Conservation (phyloP, 2,888 invertebrate species). For the Neria commutata region DNA sequence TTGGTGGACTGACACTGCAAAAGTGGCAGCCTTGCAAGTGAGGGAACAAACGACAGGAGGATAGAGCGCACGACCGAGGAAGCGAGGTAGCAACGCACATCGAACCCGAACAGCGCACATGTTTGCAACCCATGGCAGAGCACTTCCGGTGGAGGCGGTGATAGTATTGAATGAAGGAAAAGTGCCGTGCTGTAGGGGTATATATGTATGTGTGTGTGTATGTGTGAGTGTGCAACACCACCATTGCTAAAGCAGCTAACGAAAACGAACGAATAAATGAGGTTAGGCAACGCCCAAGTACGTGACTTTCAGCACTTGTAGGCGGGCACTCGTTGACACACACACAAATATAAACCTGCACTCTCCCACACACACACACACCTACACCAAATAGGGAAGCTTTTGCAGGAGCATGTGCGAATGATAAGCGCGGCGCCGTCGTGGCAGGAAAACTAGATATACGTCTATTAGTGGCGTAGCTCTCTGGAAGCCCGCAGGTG, state of each 20-base stretch:
- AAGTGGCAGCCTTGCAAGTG: too few relatives aligned
- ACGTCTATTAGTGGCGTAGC: too few relatives aligned
- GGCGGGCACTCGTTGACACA: slow-evolving; percentile 44
- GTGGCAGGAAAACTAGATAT: too few relatives aligned
- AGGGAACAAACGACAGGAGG: too few relatives aligned
- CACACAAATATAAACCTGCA: neutral
- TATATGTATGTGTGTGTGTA: slow-evolving; percentile 18
- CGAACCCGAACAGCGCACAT: slow-evolving; percentile 9
- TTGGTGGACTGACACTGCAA: too few relatives aligned
- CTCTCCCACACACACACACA: neutral
- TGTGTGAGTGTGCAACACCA: slow-evolving; percentile 9
- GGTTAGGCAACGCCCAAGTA: slow-evolving; percentile 53
- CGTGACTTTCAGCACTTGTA: slow-evolving; percentile 56
- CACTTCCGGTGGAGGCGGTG: slow-evolving; percentile 16
- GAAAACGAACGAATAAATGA: slow-evolving; percentile 20
- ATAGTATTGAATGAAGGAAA: neutral
- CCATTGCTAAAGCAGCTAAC: neutral
- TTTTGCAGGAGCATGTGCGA: too few relatives aligned
- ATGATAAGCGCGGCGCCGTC: too few relatives aligned
- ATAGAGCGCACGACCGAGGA: neutral
- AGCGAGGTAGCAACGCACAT: neutral
- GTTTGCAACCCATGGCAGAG: slow-evolving; percentile 9
- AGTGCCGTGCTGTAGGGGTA: slow-evolving; percentile 12
- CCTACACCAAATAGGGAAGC: too few relatives aligned
- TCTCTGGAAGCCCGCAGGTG: too few relatives aligned